phyloP scores from a whole-genome alignment of 1,140 invertebrate genomes.

The Physella acuta region DNA sequence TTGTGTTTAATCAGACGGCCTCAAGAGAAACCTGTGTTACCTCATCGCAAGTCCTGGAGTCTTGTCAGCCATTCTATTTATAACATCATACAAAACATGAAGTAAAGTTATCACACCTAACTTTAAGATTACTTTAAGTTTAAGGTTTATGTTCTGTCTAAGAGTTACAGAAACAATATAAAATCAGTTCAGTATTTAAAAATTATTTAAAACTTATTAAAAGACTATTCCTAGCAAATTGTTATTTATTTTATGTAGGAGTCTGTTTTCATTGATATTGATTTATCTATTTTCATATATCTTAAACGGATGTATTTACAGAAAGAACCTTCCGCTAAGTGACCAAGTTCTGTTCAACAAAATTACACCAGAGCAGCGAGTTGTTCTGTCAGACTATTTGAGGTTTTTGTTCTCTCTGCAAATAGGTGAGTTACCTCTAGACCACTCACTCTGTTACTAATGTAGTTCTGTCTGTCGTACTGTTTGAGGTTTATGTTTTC shows the following conservation, averaged over 20 bases:
- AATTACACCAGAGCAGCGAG: neutral
- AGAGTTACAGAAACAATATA: no score
- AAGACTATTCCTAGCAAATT: neutral
- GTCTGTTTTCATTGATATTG: neutral
- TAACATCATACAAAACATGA: conserved; percentile 1
- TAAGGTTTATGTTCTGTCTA: no score
- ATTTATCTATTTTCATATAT: neutral
- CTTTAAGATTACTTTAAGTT: no score
- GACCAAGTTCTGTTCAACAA: conserved; percentile 13
- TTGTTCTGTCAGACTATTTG: conserved; percentile 8
- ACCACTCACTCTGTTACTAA: no score
- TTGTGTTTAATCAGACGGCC: conserved; percentile 12
- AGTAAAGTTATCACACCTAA: neutral
- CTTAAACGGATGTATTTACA: neutral
- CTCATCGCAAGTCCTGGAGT: neutral
- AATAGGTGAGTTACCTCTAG: conserved; percentile 14
- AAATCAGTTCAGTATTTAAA: no score
- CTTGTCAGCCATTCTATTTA: conserved; percentile 8
- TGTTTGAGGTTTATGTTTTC: no score
- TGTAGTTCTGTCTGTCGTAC: no score
- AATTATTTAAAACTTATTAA: no score
- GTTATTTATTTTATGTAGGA: neutral
- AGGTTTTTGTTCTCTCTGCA: conserved; percentile 22
- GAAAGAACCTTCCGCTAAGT: neutral
- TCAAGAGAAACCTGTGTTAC: conserved; percentile 7